Evolutionary conservation across 2,797 vertebrate species (phyloP), one percentile per base, ranked within the genome.

Genomic region (Rhabdophis nuchalis): DNA sequence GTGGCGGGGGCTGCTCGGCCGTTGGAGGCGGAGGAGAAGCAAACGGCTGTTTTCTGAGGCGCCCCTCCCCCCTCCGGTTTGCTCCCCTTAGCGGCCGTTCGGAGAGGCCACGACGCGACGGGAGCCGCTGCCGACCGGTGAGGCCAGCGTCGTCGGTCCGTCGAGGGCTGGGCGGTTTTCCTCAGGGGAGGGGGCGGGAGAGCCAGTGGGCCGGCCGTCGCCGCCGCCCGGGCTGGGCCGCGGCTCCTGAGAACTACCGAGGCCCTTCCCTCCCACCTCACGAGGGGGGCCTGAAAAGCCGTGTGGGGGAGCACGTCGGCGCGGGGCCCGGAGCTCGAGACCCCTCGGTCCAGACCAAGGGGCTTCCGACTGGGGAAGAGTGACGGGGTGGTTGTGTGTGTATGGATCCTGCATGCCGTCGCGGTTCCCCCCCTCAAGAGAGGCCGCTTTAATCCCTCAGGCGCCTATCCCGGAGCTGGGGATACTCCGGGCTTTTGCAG

Each of bases 51-150:
- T 91, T 95, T 91, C 92, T 0, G 1, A 4, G 7, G 9, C 9
- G 0, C 0, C 0, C 23, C 50, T 0, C 0, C 3, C 0, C 94
- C 54, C 25, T 85, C 91, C 87, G 93, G 85, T 87, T 1, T 5
- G 6, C 93, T 92, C 90, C 36, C 86, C 89, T 91, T 93, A 86
- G 92, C 53, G 88, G 92, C 41, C 85, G 56, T 89, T 57, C 92
- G 89, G 90, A 94, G 95, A 94, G 93, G 95, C 68, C 13, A 32
- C 54, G 18, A 32, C 54, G 54, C 16, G 25, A 86, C 20, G 14
- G 36, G 72, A 82, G 9, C 20, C 36, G 72, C 20, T 23, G 36
- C 72, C 20, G 20, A 82, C 72, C 72, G 72, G 52, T 86, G 50
- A 86, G 85, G 6, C 36, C 9, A 41, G 36, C 72, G 12, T 29